Evolutionary conservation across 2,888 invertebrate genomes (phyloP), one percentile per base, ranked within the genome.

Genomic region (Tenthredo notha): DNA sequence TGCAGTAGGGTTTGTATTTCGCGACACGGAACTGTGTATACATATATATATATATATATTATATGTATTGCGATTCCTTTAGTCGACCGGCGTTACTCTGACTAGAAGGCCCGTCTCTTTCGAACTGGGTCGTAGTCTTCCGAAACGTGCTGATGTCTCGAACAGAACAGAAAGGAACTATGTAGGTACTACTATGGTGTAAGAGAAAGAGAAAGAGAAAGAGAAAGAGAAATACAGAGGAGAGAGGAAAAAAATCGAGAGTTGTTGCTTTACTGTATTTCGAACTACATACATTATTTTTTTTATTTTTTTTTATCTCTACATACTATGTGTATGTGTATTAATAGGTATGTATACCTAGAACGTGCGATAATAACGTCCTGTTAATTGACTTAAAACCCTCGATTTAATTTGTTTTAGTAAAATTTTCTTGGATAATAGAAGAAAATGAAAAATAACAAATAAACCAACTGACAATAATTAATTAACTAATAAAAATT

Each of bases 81-180:
- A 25, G 43, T 40, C n/a, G 21, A 43, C 9, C 74, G 72, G 74
- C 43, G 72, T 72, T 72, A 40, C 72, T 70, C 54, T 70, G 70
- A 25, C 61, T 61, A 61, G 21, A 7, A 33, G 7, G 25, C 33
- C 18, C 70, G 25, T 21, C 61, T 54, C 61, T 61, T 37, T 70
- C 70, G 70, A 72, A 72, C 70, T 72, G 70, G 70, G 74, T 74
- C 74, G 74, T 74, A 25, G 40, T 74, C 74, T 33, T 33, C 67
- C 43, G 74, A 43, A 72, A 40, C 72, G 21, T 72, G 43, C 40
- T 21, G n/a, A 29, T 29, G 37, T n/a, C 72, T 61, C 61, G 25
- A 54, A 54, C 54, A n/a, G 54, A 54, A 54, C 54, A n/a, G 54
- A 54, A 54, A 54, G 54, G 54, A 54, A 61, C 29, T 33, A 33